These are phyloP conservation scores for Enteromius radiatus DNA, from an alignment of 2,797 vertebrate species.

Conservation along the genomic window DNA sequence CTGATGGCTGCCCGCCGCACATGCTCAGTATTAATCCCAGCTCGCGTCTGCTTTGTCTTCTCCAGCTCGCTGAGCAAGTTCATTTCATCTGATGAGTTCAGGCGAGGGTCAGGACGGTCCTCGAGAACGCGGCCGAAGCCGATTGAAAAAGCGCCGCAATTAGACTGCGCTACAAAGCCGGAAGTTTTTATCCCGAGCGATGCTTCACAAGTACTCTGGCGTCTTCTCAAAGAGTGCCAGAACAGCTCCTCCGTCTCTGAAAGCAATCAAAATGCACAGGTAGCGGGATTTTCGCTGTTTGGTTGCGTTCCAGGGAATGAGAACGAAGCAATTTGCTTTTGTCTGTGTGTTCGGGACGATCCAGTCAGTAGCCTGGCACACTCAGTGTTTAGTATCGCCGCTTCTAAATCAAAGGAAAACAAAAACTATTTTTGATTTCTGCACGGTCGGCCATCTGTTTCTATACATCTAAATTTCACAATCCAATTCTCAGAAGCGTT, in stretches of 20 bases:
- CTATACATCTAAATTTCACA: conserved; percentile 72
- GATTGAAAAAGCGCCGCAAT: conserved; percentile 74
- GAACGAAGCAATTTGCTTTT: conserved; percentile 60
- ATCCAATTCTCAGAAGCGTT: conserved; percentile 69
- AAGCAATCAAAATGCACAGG: conserved; percentile 75
- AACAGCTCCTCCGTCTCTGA: conserved; percentile 44
- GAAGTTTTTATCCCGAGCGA: conserved; percentile 55
- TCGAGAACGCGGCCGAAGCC: conserved; percentile 67
- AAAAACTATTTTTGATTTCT: conserved; percentile 77
- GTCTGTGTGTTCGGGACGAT: conserved; percentile 69
- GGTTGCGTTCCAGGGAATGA: conserved; percentile 63
- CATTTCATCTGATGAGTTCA: conserved; percentile 99
- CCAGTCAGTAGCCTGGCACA: conserved; percentile 70
- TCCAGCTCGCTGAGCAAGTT: conserved; percentile 99
- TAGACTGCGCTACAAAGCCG: conserved; percentile 65
- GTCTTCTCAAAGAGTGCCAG: conserved; percentile 8
- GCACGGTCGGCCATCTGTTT: conserved; percentile 79
- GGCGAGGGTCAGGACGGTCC: conserved; percentile 92
- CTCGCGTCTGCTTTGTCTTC: conserved; percentile 94
- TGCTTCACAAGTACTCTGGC: conserved; percentile 33
- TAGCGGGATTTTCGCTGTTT: conserved; percentile 69
- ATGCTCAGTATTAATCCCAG: conserved; percentile 86
- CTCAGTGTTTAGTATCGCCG: conserved; percentile 77
- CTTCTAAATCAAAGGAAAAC: conserved; percentile 78
- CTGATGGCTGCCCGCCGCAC: conserved; percentile 67